Base-by-base conservation (phyloP, 2,797 vertebrate genomes). In the Triplophysa bombifrons region DNA sequence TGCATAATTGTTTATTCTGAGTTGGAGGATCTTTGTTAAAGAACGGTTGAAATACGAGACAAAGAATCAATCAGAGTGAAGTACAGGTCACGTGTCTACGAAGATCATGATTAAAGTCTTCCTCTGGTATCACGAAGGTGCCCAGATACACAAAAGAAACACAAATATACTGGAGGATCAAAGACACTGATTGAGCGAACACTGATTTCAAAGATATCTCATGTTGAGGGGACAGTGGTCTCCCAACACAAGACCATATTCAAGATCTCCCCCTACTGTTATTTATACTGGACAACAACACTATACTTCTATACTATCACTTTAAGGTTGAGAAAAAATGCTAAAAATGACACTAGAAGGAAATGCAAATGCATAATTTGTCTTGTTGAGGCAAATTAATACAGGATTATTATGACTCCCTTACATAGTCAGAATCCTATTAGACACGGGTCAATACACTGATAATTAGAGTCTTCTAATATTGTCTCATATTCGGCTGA, bases 361-460 rank as follows among this genome's bases (percentile, higher is more conserved):
- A 76, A 63, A 72, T 20, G 50, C 38, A 74, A 44, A 75, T 78
- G 30, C 30, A 65, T 79, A 81, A 61, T 9, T 1, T 9, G 0
- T 46, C 44, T 72, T 34, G 34, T 9, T 50, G 74, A 67, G 17
- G 46, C 41, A 76, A 88, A 88, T 73, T 83, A 68, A 88, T 85
- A 74, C 51, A 64, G 58, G 75, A 84, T 88, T 85, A 88, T 86
- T 81, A 84, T 90, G 85, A 88, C 87, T 84, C 82, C 86, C 73
- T 86, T 68, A 64, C 87, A 89, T 85, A 86, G 83, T 85, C 84
- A 75, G 85, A 88, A 91, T 91, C 86, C 84, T 85, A 90, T 91
- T 90, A 92, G 87, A 83, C 22, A 88, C n/a, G 85, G 87, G 80
- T 89, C 85, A 25, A 34, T 90, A 86, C 22, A 88, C 50, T 90